Conservation (phyloP, 2,888 invertebrate species). For the Arctia plantaginis region DNA sequence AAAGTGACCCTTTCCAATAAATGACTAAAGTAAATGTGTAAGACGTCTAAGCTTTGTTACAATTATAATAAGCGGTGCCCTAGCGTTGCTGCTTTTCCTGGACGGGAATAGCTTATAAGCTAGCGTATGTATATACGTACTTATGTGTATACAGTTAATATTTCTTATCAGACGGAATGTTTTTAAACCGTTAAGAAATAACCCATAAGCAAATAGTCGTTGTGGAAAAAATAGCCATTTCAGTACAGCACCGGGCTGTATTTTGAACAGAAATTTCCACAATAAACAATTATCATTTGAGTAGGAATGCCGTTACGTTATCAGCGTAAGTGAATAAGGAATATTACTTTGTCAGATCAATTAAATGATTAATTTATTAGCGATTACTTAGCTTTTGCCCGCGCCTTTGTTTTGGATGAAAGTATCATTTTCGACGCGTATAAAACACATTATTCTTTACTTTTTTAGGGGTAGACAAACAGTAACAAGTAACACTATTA, state of each 20-base stretch:
- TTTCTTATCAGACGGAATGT: neutral
- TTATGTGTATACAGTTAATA: too few species aligned
- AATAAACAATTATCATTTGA: conserved; percentile 31
- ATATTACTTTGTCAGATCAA: conserved; percentile 11
- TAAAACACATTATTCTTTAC: too few species aligned
- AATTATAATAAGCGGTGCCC: neutral
- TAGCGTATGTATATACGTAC: neutral
- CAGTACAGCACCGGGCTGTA: conserved; percentile 19
- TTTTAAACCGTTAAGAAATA: neutral
- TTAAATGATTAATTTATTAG: conserved; percentile 16
- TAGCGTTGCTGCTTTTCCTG: neutral
- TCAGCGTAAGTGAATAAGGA: conserved; percentile 2
- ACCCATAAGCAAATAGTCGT: neutral
- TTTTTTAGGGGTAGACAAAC: too few species aligned
- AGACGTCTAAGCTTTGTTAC: neutral
- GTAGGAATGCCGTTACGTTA: neutral
- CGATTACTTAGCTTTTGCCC: neutral
- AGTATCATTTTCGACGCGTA: too few species aligned
- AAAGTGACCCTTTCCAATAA: too few species aligned
- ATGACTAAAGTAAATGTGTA: too few species aligned
- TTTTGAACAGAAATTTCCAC: conserved; percentile 38
- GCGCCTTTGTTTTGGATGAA: neutral
- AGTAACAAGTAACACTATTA: too few species aligned
- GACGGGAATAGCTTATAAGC: neutral
- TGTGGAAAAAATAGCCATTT: conserved; percentile 19